phyloP scores from a whole-genome alignment of 2,888 invertebrate species.

The Chrysomela aeneicollis region DNA sequence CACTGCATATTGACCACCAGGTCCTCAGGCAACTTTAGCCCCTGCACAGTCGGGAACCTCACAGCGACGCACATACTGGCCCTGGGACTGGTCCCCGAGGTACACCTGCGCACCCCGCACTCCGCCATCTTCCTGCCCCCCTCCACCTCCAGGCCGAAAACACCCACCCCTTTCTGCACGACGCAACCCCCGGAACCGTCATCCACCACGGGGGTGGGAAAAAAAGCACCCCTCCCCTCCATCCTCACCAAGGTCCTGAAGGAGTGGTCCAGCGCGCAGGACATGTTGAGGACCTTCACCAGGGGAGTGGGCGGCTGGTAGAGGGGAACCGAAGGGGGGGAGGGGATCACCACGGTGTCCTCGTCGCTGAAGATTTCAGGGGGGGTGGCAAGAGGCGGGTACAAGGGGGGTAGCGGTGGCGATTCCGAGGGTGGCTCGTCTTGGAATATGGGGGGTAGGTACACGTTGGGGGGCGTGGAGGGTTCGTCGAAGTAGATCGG shows the following conservation, averaged over 20 bases:
- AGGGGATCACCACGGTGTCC: conserved; percentile 45
- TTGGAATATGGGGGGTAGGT: conserved; percentile 45
- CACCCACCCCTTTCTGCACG: conserved; percentile 39
- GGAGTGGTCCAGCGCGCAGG: conserved; percentile 54
- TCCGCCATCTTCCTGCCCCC: conserved; percentile 60
- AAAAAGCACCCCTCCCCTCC: conserved; percentile 10
- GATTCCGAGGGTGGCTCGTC: conserved; percentile 38
- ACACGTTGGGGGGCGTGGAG: conserved; percentile 42
- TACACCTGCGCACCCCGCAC: conserved; percentile 65
- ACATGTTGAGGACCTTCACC: conserved; percentile 55
- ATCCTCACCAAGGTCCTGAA: conserved; percentile 54
- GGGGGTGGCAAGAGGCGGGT: conserved; percentile 43
- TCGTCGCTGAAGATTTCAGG: conserved; percentile 37
- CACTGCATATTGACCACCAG: conserved; percentile 65
- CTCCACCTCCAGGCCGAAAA: conserved; percentile 61
- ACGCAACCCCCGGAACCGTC: conserved; percentile 51
- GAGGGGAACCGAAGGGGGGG: conserved; percentile 38
- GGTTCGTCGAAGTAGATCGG: conserved; percentile 49
- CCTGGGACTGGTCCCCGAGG: conserved; percentile 39
- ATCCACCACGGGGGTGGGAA: conserved; percentile 52
- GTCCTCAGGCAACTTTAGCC: conserved; percentile 65
- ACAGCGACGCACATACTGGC: conserved; percentile 65
- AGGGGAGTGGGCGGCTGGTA: conserved; percentile 42
- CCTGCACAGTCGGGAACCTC: conserved; percentile 65
- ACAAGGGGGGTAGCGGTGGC: conserved; percentile 42